A percentile compares a stretch with the other conserved stretches of the same genome.
Evolutionary conservation across 2,888 invertebrate species (phyloP).

Genomic region (Bimastos eiseni): DNA sequence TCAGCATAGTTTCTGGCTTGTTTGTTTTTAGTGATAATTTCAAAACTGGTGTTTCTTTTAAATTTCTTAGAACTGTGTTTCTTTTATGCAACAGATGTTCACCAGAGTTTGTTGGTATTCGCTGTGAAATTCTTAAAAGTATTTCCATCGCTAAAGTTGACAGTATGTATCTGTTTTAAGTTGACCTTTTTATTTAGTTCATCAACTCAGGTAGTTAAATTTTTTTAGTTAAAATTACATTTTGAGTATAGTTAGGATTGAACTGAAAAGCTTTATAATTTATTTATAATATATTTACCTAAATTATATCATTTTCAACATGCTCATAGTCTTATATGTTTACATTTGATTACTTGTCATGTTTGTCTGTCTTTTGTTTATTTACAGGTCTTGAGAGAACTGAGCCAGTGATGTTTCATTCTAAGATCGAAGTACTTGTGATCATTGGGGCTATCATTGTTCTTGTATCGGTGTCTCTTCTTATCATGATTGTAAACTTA

Average conservation of each 20-base stretch:
- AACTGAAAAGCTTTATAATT: background rate
- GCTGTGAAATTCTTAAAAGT: background rate
- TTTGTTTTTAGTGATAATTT: background rate
- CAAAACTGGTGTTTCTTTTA: background rate
- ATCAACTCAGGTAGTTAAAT: background rate
- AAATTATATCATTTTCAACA: background rate
- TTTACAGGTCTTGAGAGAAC: background rate
- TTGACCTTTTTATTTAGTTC: background rate
- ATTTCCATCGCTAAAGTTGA: background rate
- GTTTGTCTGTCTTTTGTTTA: background rate
- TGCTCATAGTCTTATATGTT: background rate
- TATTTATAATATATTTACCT: background rate
- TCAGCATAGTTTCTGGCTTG: background rate
- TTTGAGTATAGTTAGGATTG: background rate
- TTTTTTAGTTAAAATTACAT: background rate
- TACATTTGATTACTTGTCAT: background rate
- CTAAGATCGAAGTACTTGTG: background rate
- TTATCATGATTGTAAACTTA: slow-evolving; percentile 16
- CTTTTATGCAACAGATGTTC: slow-evolving; percentile 7
- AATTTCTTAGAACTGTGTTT: background rate
- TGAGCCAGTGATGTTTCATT: background rate
- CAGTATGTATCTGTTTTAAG: slow-evolving; percentile 3
- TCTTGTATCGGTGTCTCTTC: background rate
- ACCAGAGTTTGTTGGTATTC: background rate
- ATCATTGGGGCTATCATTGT: background rate